Evolutionary conservation across 2,888 invertebrate species (phyloP).

Genomic region (Petrolisthes cinctipes): DNA sequence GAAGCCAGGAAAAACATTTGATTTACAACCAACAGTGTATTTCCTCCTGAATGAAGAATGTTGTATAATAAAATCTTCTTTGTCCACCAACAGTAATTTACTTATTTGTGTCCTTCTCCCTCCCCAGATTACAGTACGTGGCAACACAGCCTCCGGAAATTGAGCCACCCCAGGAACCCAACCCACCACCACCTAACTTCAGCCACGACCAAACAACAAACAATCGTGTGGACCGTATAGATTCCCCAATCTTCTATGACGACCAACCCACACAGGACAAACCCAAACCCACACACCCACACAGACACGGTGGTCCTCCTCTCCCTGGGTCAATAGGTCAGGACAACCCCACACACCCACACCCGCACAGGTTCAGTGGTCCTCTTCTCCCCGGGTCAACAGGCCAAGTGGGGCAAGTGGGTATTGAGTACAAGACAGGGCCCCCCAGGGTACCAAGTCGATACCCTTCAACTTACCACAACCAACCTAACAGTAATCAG

Average conservation of each 20-base stretch:
- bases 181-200: neutral
- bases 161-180: neutral
- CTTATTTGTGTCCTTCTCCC: neutral
- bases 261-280: neutral
- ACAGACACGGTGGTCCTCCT: neutral
- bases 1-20: no score
- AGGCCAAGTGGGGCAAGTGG: neutral
- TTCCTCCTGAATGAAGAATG: no score
- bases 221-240: conserved; percentile 6
- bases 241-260: neutral
- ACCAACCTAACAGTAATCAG: neutral
- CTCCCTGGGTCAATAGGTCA: neutral
- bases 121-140: conserved; percentile 26
- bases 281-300: neutral
- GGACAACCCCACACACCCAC: neutral
- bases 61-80: no score
- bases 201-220: neutral
- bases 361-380: neutral
- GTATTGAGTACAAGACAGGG: no score
- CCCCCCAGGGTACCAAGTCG: no score
- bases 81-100: no score
- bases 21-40: no score
- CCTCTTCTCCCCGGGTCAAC: no score
- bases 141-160: conserved; percentile 24
- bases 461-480: neutral